Evolutionary conservation across 2,888 invertebrate genomes (phyloP), one percentile per base, ranked within the genome.

Genomic region (Sminthurides aquaticus): DNA sequence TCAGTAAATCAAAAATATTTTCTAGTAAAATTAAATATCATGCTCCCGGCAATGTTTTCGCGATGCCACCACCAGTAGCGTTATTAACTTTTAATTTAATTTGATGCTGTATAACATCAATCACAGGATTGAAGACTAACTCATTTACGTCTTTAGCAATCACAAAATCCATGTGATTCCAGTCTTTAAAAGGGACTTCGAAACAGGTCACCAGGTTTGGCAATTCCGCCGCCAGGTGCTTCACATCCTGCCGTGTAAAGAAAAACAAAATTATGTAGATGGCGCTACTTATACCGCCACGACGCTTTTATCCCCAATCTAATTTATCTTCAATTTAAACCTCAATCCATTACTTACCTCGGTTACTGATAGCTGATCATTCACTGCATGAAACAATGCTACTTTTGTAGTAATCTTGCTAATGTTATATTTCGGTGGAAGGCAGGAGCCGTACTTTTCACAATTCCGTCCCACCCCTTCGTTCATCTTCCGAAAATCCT

Each of bases 111-210:
- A n/a, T n/a, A n/a, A n/a, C n/a, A n/a, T 57, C 57, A 11, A 57
- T 25, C 3, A 26, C 26, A 3, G 22, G 15, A 24, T 57, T 24
- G n/a, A 24, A 57, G 5, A 57, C 24, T 25, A 60, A n/a, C 2
- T 25, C 11, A 52, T 49, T 5, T 3, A 49, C 60, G 2, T 60
- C 49, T 26, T n/a, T 60, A 2, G 60, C 60, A 18, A 49, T 60
- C 2, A 60, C 11, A 27, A 52, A 60, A 27, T 60, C 60, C 24
- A 60, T 3, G 22, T 60, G 60, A 52, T 60, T 60, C 27, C 48
- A 60, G 22, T 60, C 20, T 3, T 8, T 5, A 52, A 49, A 60
- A 5, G 25, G 25, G 3, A 60, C 54, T 18, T 3, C 11, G 49
- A 26, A 52, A 27, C 49, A 49, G 1, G 18, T 22, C 2, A 60